A percentile compares a stretch with the other conserved stretches of the same genome.
phyloP scores from a whole-genome alignment of 2,888 invertebrate genomes.

The Atrina japonica region DNA sequence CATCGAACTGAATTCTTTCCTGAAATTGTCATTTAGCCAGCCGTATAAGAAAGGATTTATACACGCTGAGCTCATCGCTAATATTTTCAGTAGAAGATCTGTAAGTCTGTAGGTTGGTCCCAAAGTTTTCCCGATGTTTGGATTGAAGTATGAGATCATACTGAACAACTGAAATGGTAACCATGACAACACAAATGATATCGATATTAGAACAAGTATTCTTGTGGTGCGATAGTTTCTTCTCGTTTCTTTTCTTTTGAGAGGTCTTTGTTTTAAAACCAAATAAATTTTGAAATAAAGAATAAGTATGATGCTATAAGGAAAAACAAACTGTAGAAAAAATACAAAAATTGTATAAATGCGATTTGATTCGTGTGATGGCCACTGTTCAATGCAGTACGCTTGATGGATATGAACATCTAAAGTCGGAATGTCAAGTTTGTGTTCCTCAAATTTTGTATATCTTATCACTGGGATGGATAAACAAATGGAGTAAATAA shows the following conservation, averaged over 20 bases:
- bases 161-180: conserved; percentile 61
- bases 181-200: conserved; percentile 78
- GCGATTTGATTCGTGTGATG: conserved; percentile 54
- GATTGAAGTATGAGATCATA: conserved; percentile 8
- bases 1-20: conserved; percentile 72
- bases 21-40: conserved; percentile 79
- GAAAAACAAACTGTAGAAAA: conserved; percentile 74
- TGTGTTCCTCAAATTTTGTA: conserved; percentile 58
- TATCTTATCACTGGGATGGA: conserved; percentile 76
- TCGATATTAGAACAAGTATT: conserved; percentile 76
- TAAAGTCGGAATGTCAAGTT: conserved; percentile 62
- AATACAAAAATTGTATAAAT: conserved; percentile 73
- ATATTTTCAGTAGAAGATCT: conserved; percentile 75
- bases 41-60: conserved; percentile 80
- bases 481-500: conserved; percentile 66
- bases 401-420: conserved; percentile 56
- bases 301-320: conserved; percentile 70
- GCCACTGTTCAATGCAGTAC: conserved; percentile 77
- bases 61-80: conserved; percentile 79
- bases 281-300: conserved; percentile 73
- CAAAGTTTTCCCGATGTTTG: conserved; percentile 1
- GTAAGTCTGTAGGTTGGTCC: conserved; percentile 57
- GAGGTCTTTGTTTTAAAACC: conserved; percentile 69
- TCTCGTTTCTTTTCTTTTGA: conserved; percentile 66
- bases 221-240: conserved; percentile 73